Evolutionary conservation across 2,797 vertebrate species (phyloP).

Genomic region (Rhabdophis nuchalis): DNA sequence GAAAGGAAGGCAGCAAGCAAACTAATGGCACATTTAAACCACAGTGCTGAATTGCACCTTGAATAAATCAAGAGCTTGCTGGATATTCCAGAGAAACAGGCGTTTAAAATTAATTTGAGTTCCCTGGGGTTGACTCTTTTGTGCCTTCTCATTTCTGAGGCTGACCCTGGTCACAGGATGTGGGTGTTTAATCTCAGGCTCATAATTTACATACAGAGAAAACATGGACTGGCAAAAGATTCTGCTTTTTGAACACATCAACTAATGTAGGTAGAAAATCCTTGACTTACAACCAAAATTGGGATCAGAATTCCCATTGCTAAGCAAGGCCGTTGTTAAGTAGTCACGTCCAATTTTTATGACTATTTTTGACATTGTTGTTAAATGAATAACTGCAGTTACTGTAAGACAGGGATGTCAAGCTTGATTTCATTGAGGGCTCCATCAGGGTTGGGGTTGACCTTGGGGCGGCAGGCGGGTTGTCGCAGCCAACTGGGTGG

Average conservation of each 20-base stretch:
- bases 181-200: constrained; percentile 17
- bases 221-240: background rate
- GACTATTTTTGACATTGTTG: too few species aligned
- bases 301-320: background rate
- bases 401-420: too few species aligned
- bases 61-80: constrained; percentile 21
- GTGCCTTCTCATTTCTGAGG: constrained; percentile 26
- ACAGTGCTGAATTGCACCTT: background rate
- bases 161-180: constrained; percentile 4
- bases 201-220: constrained; percentile 17
- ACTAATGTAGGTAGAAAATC: background rate
- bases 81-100: background rate
- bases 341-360: background rate
- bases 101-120: constrained; percentile 18
- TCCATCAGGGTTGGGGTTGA: too few species aligned
- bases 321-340: background rate
- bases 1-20: constrained; percentile 19
- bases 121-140: background rate
- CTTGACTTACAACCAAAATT: background rate
- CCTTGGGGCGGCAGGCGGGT: too few species aligned
- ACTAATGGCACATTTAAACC: constrained; percentile 18
- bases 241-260: constrained; percentile 13
- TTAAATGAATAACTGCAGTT: too few species aligned
- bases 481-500: too few species aligned
- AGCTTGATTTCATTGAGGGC: too few species aligned